Evolutionary conservation across 2,113 vertebrate genomes (phyloP).

Genomic region (Thinocorus orbignyianus): DNA sequence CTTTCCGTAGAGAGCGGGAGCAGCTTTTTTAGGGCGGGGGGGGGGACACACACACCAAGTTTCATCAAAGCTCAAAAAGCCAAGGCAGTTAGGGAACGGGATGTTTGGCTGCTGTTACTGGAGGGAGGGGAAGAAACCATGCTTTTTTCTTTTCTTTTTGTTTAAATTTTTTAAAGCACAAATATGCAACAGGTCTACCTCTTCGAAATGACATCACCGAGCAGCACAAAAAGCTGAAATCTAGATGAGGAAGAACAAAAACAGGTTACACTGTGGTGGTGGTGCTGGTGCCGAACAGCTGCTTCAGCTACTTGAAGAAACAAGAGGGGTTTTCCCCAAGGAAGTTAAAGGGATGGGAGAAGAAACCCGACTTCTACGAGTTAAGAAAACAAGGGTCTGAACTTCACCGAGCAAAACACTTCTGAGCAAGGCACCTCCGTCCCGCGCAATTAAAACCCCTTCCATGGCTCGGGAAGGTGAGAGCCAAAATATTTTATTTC

Average conservation of each 20-base stretch:
- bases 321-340: fast-evolving
- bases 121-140: not conserved
- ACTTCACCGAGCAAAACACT: fast-evolving
- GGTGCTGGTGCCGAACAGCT: fast-evolving
- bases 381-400: not conserved
- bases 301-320: not conserved
- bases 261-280: not conserved
- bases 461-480: fast-evolving
- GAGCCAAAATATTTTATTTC: not conserved
- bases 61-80: not conserved
- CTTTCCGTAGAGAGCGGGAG: not conserved
- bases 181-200: conserved; percentile 50
- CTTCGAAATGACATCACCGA: conserved; percentile 49
- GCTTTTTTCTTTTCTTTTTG: not conserved
- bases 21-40: not conserved
- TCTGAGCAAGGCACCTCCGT: not conserved
- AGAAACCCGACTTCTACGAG: not conserved
- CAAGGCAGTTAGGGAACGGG: not conserved
- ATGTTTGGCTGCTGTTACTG: not conserved
- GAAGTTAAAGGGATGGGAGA: not conserved
- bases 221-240: conserved; percentile 71
- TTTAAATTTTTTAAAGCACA: conserved; percentile 12
- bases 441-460: fast-evolving
- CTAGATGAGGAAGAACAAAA: conserved; percentile 57
- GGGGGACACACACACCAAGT: not conserved